These are phyloP conservation scores for Heliangelus exortis DNA, from an alignment of 2,797 vertebrate species.

Conservation along the genomic window DNA sequence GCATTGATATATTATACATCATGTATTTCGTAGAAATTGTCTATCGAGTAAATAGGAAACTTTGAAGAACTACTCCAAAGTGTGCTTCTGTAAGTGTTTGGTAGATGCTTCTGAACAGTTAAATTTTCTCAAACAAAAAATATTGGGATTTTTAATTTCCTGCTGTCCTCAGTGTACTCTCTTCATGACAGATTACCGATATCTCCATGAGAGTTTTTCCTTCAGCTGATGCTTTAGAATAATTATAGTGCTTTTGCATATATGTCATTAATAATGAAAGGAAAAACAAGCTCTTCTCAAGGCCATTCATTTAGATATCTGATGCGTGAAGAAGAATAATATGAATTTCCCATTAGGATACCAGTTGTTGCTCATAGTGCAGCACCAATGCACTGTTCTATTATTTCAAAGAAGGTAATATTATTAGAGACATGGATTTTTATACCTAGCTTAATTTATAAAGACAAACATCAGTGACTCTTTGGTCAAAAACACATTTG, in stretches of 20 bases:
- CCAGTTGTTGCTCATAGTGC: neutral
- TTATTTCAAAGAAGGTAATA: neutral
- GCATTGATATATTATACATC: neutral
- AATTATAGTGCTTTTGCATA: constrained; percentile 19
- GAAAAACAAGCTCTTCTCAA: neutral
- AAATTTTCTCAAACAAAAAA: constrained; percentile 34
- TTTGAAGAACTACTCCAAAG: neutral
- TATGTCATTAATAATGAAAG: neutral
- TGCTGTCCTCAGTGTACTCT: neutral
- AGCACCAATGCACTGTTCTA: neutral
- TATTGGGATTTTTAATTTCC: constrained; percentile 37
- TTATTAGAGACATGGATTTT: neutral
- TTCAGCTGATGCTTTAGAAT: constrained; percentile 19
- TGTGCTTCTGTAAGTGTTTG: neutral
- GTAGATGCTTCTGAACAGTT: constrained; percentile 7
- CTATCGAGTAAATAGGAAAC: neutral
- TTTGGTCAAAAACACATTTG: neutral
- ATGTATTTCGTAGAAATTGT: constrained; percentile 14
- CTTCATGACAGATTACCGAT: neutral
- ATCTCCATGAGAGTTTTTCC: neutral
- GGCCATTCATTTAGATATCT: neutral
- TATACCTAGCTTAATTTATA: neutral
- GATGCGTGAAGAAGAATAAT: neutral
- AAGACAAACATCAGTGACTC: neutral
- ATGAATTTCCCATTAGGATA: neutral